Percentiles rank a stretch among this genome's conserved stretches.
Conservation (phyloP, 2,797 vertebrate genomes). For the Hippocampus kuda region DNA sequence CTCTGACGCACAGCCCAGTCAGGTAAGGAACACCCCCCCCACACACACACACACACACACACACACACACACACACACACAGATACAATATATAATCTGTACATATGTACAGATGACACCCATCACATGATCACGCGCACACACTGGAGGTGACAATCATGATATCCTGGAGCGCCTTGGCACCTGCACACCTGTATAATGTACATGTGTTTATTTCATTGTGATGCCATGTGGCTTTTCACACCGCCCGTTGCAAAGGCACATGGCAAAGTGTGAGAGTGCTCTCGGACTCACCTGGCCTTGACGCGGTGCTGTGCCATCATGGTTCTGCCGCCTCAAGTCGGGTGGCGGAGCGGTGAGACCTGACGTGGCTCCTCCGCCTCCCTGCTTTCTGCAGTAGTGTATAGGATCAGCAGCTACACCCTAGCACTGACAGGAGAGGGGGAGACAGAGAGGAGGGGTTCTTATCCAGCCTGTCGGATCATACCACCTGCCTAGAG, state of each 20-base stretch:
- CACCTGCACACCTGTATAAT: constrained; percentile 36
- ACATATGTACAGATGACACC: constrained; percentile 12
- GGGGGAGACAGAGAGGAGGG: constrained; percentile 63
- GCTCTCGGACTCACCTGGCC: constrained; percentile 61
- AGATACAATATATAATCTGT: constrained; percentile 28
- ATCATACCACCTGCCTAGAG: constrained; percentile 45
- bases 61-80: constrained; percentile 27
- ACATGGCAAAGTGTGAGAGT: constrained; percentile 23
- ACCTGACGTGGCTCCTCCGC: constrained; percentile 60
- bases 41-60: not conserved
- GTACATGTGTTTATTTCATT: constrained; percentile 11
- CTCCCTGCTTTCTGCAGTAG: constrained; percentile 41
- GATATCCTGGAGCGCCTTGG: constrained; percentile 23
- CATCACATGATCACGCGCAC: constrained; percentile 1
- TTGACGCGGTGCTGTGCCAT: constrained; percentile 39
- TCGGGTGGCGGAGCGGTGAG: constrained; percentile 54
- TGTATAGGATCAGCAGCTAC: constrained; percentile 62
- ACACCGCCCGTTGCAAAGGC: constrained; percentile 3
- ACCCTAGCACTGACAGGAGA: constrained; percentile 66
- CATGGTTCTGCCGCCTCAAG: constrained; percentile 57
- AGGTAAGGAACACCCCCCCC: no score
- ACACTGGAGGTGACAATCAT: constrained; percentile 19
- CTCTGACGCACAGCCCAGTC: no score
- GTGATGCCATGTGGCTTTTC: constrained; percentile 7
- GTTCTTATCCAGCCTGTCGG: constrained; percentile 60